Percentiles rank a stretch among this genome's conserved stretches.
Conservation (phyloP, 2,797 vertebrate genomes). For the Coregonus ussuriensis region DNA sequence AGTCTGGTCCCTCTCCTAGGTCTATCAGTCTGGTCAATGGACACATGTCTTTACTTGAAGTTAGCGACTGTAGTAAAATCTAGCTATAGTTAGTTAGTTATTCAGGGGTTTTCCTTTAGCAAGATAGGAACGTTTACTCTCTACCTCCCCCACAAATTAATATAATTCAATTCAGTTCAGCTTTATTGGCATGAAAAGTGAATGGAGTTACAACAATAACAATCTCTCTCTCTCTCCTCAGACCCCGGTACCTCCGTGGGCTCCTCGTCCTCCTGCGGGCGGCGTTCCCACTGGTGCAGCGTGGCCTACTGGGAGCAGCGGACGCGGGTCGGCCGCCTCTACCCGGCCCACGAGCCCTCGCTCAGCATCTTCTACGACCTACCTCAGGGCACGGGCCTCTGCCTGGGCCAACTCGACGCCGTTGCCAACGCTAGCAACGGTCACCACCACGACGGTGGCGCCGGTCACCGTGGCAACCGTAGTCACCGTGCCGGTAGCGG, state of each 20-base stretch:
- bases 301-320: constrained; percentile 99
- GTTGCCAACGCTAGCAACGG: constrained; percentile 43
- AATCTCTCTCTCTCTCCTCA: constrained; percentile 54
- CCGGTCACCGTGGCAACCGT: not conserved
- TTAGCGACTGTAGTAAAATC: too few relatives aligned
- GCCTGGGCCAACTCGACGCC: constrained; percentile 90
- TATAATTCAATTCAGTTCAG: not conserved
- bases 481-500: constrained; percentile 36
- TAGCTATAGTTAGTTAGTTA: too few relatives aligned
- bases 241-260: constrained; percentile 91
- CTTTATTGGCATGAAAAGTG: not conserved
- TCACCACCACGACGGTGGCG: constrained; percentile 13
- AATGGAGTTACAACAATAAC: not conserved
- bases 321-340: constrained; percentile 94
- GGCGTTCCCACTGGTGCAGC: constrained; percentile 94
- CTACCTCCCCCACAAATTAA: not conserved
- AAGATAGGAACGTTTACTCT: not conserved
- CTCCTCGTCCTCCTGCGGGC: constrained; percentile 69
- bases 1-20: too few relatives aligned
- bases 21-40: too few relatives aligned
- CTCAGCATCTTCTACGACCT: constrained; percentile 99
- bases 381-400: constrained; percentile 99
- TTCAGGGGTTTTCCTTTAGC: not conserved
- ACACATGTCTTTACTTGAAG: too few relatives aligned
- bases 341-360: constrained; percentile 91